Percentiles rank a stretch among this genome's conserved stretches.
Conservation (phyloP, 2,113 vertebrate species). For the Amphiprion percula region DNA sequence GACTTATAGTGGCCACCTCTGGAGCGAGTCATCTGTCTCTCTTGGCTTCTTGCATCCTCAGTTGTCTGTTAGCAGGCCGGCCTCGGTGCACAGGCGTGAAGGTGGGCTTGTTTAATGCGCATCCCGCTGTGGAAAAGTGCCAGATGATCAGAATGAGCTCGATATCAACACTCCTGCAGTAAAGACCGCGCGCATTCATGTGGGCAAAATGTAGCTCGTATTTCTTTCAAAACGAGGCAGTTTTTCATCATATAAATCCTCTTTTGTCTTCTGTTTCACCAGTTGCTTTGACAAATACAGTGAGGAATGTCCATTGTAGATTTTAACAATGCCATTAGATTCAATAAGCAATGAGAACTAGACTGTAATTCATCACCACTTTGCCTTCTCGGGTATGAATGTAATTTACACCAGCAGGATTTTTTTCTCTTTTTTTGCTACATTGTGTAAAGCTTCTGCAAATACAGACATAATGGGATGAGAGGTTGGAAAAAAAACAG, state of each 20-base stretch:
- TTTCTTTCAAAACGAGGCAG: no score
- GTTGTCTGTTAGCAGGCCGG: slow-evolving; percentile 1
- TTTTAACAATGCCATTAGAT: slow-evolving; percentile 59
- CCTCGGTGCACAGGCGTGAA: background rate
- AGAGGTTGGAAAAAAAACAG: slow-evolving; percentile 42
- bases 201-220: background rate
- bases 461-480: slow-evolving; percentile 68
- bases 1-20: slow-evolving; percentile 65
- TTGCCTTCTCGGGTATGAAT: slow-evolving; percentile 37
- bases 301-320: slow-evolving; percentile 27
- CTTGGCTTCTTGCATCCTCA: slow-evolving; percentile 21
- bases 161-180: background rate
- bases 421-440: slow-evolving; percentile 38
- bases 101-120: slow-evolving; percentile 15
- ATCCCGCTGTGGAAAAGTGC: no score
- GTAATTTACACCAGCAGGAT: slow-evolving; percentile 50
- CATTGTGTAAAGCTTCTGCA: slow-evolving; percentile 67
- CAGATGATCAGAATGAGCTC: slow-evolving; percentile 10
- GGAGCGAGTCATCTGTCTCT: slow-evolving; percentile 48
- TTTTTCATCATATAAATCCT: background rate
- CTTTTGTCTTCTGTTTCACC: background rate
- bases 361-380: slow-evolving; percentile 48
- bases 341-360: slow-evolving; percentile 54
- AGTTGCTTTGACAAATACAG: slow-evolving; percentile 18
- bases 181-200: background rate